Percentiles rank a stretch among this genome's conserved stretches.
phyloP scores from a whole-genome alignment of 2,888 invertebrate genomes.

The Bellardia bayeri region DNA sequence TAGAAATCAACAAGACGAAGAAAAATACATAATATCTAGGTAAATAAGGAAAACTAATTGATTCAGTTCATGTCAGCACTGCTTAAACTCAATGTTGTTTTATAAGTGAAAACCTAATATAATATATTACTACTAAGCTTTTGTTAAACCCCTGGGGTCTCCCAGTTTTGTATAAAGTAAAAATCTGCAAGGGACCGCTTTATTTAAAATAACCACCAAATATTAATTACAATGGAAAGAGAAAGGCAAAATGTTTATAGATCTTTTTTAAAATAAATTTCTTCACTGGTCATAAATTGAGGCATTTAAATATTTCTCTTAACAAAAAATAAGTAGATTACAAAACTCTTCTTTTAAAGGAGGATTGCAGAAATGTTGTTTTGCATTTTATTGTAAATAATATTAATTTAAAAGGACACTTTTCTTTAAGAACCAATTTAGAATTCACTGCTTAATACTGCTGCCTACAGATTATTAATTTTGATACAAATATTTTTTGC shows the following conservation, averaged over 20 bases:
- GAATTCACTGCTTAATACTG: not conserved
- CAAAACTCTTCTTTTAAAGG: not conserved
- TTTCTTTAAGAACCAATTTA: not conserved
- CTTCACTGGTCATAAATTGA: not conserved
- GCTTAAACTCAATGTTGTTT: not conserved
- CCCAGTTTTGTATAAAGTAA: not conserved
- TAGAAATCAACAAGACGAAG: conserved; percentile 21
- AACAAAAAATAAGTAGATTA: conserved; percentile 35
- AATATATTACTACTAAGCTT: not conserved
- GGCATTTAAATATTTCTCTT: not conserved
- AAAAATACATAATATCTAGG: not conserved
- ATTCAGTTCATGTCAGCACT: conserved; percentile 13
- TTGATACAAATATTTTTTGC: not conserved
- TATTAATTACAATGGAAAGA: not conserved
- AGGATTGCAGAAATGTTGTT: not conserved
- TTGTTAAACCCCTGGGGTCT: conserved; percentile 3
- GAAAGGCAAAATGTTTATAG: not conserved
- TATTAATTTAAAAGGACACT: not conserved
- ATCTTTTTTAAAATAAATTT: not conserved
- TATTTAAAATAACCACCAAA: not conserved
- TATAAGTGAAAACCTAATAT: not conserved
- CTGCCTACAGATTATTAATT: not conserved
- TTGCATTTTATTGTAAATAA: not conserved
- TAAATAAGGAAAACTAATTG: conserved; percentile 22
- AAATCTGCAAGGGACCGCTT: not conserved